These are phyloP conservation scores for Etia nguti DNA, from an alignment of 2,113 vertebrate species.

Conservation along the genomic window DNA sequence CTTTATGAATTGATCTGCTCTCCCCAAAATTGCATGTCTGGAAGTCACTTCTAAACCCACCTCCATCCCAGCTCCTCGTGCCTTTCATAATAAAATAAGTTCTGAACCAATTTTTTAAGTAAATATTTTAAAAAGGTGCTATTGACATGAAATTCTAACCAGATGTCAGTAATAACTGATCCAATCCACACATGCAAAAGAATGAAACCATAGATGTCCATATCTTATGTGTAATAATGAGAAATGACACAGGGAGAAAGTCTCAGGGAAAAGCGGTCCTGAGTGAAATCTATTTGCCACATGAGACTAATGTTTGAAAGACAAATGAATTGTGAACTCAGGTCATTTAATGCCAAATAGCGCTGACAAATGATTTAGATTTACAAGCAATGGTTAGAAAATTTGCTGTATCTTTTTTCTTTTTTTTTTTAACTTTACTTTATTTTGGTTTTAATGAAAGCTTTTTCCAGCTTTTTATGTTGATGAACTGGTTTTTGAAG, in stretches of 20 bases:
- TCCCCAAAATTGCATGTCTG: not conserved
- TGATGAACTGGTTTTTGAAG: not conserved
- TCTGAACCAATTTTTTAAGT: not conserved
- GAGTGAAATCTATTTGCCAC: too few relatives aligned
- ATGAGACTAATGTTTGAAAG: not conserved
- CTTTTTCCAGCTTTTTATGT: not conserved
- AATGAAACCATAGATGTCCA: too few relatives aligned
- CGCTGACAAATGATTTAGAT: not conserved
- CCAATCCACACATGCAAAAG: too few relatives aligned
- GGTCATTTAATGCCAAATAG: not conserved
- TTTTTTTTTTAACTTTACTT: not conserved
- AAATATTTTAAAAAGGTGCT: rapidly evolving
- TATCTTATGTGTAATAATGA: too few relatives aligned
- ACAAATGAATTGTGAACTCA: not conserved
- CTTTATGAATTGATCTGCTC: not conserved
- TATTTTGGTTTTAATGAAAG: not conserved
- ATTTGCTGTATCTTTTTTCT: not conserved
- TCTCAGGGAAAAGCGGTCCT: too few relatives aligned
- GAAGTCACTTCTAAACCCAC: not conserved
- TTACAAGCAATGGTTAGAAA: not conserved
- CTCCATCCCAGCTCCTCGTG: not conserved
- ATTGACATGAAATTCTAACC: not conserved
- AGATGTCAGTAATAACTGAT: not conserved
- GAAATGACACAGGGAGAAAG: too few relatives aligned
- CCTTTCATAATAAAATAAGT: not conserved